Evolutionary conservation across 2,113 vertebrate species (phyloP).

Genomic region (Archocentrus centrarchus): DNA sequence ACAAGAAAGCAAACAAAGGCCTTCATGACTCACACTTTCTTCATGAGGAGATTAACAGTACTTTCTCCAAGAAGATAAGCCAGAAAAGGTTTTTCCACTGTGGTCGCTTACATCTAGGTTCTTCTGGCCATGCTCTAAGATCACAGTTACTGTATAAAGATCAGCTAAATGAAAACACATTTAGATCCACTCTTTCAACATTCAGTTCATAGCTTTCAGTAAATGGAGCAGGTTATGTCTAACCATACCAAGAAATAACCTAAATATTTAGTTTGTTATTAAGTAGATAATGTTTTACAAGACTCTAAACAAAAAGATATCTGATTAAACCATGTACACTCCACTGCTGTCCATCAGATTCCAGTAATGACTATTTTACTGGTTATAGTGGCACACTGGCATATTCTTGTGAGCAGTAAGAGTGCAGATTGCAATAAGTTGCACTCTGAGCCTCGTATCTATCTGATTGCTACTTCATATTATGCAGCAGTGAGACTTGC

Average conservation of each 20-base stretch:
- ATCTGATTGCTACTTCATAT: slow-evolving; percentile 43
- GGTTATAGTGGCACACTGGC: neutral
- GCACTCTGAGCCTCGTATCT: slow-evolving; percentile 15
- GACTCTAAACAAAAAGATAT: neutral
- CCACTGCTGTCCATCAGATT: neutral
- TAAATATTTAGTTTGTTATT: neutral
- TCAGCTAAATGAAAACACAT: neutral
- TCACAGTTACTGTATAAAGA: neutral
- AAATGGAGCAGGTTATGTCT: neutral
- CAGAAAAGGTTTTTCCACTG: neutral
- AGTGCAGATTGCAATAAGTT: slow-evolving; percentile 38
- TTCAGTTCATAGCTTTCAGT: neutral
- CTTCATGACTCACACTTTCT: neutral
- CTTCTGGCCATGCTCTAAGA: neutral
- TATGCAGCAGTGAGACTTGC: slow-evolving; percentile 39
- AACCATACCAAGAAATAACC: neutral
- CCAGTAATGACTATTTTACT: neutral
- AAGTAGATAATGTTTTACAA: neutral
- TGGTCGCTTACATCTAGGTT: neutral
- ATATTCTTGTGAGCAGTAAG: neutral
- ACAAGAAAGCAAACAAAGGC: slow-evolving; percentile 18
- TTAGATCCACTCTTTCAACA: neutral
- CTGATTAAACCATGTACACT: neutral
- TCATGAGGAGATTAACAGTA: neutral
- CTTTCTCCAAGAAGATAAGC: neutral